Base-by-base conservation (phyloP, 2,113 vertebrate genomes). In the Sinocyclocheilus anophthalmus region DNA sequence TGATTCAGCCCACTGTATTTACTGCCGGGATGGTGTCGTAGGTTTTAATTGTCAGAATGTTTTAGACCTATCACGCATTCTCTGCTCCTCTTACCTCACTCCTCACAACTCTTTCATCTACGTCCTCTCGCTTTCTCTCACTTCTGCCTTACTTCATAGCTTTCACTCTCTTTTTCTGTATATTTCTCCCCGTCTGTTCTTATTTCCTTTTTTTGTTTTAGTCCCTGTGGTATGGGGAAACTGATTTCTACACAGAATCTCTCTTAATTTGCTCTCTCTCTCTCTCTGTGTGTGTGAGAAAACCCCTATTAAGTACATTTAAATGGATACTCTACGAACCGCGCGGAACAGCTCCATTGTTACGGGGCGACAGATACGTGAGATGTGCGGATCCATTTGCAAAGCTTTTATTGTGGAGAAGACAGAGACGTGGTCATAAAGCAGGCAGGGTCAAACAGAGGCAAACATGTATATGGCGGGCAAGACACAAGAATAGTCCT, bases 21-120 rank as follows among this genome's bases (percentile, higher is more conserved):
- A 95, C 94, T 94, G 92, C 94, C 92, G 89, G 90, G 88, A 94
- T 92, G 93, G 91, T 92, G 91, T 92, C 85, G 88, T 90, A 89
- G 92, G 94, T 95, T 94, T 94, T 93, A 94, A 94, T 92, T 94
- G 95, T 95, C 93, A 94, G 92, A 94, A 93, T 94, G 91, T 95
- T 93, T 92, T 93, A 93, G 81, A 82, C 81, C 78, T 24, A 39
- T 72, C 76, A 67, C 30, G 26, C 48, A 61, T 48, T 84, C 76
- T 53, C 61, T 63, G 75, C 53, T 63, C 75, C 48, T 57, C 89
- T 80, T 80, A 83, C 88, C 81, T 87, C 87, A 89, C 87, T 88
- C 83, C 87, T 48, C 5, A 59, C 76, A 83, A 86, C 81, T 86
- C 85, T 89, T 86, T 87, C 86, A 87, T 70, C 26, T 53, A 42